A percentile compares a stretch with the other conserved stretches of the same genome.
Evolutionary conservation across 1,140 invertebrate genomes (phyloP).

Genomic region (Lepidostoma basale): DNA sequence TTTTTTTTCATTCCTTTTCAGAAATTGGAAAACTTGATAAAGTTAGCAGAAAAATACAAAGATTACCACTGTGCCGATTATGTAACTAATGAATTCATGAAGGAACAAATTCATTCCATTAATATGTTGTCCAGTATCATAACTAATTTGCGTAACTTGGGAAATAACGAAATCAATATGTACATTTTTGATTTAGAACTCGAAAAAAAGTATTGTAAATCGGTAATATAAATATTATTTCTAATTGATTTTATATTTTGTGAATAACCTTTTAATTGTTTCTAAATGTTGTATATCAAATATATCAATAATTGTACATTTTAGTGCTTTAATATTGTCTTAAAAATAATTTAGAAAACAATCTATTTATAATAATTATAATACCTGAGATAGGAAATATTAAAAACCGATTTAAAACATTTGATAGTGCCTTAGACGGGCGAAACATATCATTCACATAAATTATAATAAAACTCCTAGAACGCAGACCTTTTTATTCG

Average conservation of each 20-base stretch:
- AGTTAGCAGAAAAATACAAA: constrained; percentile 18
- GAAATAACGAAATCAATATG: constrained; percentile 1
- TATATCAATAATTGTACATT: too few relatives aligned
- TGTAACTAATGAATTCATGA: not conserved
- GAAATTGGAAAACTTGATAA: constrained; percentile 5
- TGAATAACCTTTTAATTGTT: not conserved
- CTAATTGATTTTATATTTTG: not conserved
- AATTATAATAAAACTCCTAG: too few relatives aligned
- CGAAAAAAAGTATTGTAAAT: constrained; percentile 8
- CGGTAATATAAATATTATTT: too few relatives aligned
- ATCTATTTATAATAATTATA: too few relatives aligned
- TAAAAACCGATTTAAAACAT: too few relatives aligned
- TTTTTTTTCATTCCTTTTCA: not conserved
- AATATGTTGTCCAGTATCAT: constrained; percentile 4
- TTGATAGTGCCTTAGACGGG: too few relatives aligned
- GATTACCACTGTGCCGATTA: constrained; percentile 25
- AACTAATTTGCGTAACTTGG: not conserved
- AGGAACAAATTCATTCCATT: constrained; percentile 27
- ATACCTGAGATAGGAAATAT: too few relatives aligned
- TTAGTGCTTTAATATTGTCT: too few relatives aligned
- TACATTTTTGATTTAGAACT: constrained; percentile 17
- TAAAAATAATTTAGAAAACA: too few relatives aligned
- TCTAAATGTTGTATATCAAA: too few relatives aligned
- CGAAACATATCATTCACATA: too few relatives aligned
- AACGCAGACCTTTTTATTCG: too few relatives aligned